Evolutionary conservation across 2,888 invertebrate species (phyloP).

Genomic region (Drosophila mercatorum): DNA sequence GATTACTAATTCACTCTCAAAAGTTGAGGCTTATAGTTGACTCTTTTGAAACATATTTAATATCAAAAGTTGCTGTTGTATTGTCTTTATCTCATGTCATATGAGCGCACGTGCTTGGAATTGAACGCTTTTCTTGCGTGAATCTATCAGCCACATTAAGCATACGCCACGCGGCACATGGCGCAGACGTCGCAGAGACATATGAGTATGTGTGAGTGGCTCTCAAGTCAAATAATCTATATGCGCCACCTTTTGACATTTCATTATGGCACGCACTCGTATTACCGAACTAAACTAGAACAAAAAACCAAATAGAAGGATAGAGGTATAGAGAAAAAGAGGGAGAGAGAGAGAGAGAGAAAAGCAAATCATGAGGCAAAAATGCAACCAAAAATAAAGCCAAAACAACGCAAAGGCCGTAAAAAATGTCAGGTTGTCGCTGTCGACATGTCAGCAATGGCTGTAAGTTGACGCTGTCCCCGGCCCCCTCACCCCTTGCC

Average conservation of each 20-base stretch:
- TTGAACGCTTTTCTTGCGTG: constrained; percentile 9
- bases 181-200: neutral
- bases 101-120: constrained; percentile 26
- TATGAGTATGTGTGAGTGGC: neutral
- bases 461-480: constrained; percentile 45
- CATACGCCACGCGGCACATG: constrained; percentile 18
- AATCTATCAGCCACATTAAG: neutral
- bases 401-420: constrained; percentile 43
- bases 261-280: constrained; percentile 66
- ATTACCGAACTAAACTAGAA: constrained; percentile 45
- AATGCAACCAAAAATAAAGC: constrained; percentile 37
- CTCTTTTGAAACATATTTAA: too few species aligned
- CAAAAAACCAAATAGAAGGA: constrained; percentile 4
- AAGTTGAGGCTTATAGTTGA: too few species aligned
- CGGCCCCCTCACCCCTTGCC: neutral
- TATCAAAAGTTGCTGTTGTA: neutral
- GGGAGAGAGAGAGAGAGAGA: neutral
- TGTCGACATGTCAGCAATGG: constrained; percentile 54
- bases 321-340: neutral
- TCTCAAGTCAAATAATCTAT: constrained; percentile 32
- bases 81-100: constrained; percentile 1
- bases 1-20: too few species aligned
- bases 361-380: constrained; percentile 5
- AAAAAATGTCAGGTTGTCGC: constrained; percentile 65
- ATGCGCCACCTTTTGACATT: constrained; percentile 64